Evolutionary conservation across 1,140 invertebrate genomes (phyloP).

Genomic region (Ceratina australensis): DNA sequence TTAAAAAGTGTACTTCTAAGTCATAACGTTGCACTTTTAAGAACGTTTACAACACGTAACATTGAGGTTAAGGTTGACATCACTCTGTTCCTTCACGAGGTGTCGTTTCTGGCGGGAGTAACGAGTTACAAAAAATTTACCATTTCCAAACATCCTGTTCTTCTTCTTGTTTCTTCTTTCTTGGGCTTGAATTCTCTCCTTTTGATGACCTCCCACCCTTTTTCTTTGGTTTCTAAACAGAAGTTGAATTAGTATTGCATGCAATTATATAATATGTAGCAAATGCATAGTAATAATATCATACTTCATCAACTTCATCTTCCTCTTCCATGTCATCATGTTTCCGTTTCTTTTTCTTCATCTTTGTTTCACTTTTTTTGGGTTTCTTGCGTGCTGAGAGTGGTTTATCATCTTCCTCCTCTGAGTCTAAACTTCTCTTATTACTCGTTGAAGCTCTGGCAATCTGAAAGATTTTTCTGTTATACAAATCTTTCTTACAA

Average conservation of each 20-base stretch:
- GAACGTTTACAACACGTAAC: not conserved
- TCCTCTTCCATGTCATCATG: constrained; percentile 82
- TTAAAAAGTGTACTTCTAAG: not conserved
- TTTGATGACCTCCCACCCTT: constrained; percentile 60
- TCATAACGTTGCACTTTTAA: not conserved
- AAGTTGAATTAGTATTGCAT: not conserved
- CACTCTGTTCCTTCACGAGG: not conserved
- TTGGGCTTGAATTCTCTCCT: constrained; percentile 72
- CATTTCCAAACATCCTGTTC: constrained; percentile 96
- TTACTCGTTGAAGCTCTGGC: constrained; percentile 62
- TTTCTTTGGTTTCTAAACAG: constrained; percentile 54
- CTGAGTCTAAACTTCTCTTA: constrained; percentile 78
- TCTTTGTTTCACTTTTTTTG: constrained; percentile 85
- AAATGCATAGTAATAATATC: constrained; percentile 12
- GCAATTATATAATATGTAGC: constrained; percentile 6
- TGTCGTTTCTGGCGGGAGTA: not conserved
- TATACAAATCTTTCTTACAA: constrained; percentile 6
- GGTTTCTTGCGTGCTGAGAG: constrained; percentile 85
- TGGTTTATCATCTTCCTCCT: constrained; percentile 83
- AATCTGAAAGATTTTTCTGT: constrained; percentile 61
- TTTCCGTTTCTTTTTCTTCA: constrained; percentile 82
- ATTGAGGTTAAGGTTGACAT: not conserved
- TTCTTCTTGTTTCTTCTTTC: constrained; percentile 89
- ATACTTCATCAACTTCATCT: constrained; percentile 72
- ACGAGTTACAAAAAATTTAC: constrained; percentile 77